These are phyloP conservation scores for Drosophila recens DNA, from an alignment of 2,888 invertebrate genomes.

Conservation along the genomic window DNA sequence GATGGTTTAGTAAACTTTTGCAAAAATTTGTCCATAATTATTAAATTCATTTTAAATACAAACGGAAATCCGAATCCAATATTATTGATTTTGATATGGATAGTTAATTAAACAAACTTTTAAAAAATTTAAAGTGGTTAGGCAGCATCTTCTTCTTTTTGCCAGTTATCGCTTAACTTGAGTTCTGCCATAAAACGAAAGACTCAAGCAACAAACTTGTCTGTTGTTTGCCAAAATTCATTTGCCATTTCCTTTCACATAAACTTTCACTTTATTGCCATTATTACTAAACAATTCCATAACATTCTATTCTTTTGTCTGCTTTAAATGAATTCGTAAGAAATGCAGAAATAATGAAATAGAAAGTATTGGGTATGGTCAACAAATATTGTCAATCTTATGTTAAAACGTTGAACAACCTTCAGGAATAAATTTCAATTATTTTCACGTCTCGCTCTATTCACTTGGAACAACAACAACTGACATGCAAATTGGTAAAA, in stretches of 20 bases:
- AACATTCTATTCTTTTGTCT: constrained; percentile 73
- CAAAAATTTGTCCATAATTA: no score
- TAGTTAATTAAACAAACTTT: no score
- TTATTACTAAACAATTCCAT: constrained; percentile 28
- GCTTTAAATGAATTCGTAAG: constrained; percentile 38
- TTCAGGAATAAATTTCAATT: constrained; percentile 41
- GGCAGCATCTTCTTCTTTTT: neutral
- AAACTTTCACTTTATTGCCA: constrained; percentile 65
- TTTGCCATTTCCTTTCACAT: constrained; percentile 18
- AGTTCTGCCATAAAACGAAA: constrained; percentile 43
- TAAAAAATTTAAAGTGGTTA: no score
- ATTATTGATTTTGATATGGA: no score
- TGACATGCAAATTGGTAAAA: constrained; percentile 6
- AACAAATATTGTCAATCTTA: constrained; percentile 21
- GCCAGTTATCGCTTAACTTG: neutral
- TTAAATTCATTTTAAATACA: no score
- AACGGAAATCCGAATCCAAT: no score
- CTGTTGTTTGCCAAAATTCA: constrained; percentile 7
- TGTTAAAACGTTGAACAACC: constrained; percentile 17
- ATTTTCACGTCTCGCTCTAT: constrained; percentile 46
- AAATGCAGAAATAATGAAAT: constrained; percentile 34
- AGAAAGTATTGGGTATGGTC: constrained; percentile 60
- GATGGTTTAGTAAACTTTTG: no score
- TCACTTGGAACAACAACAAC: constrained; percentile 49
- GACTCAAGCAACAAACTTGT: constrained; percentile 64